Base-by-base conservation (phyloP, 2,797 vertebrate species). In the Chrosomus eos region DNA sequence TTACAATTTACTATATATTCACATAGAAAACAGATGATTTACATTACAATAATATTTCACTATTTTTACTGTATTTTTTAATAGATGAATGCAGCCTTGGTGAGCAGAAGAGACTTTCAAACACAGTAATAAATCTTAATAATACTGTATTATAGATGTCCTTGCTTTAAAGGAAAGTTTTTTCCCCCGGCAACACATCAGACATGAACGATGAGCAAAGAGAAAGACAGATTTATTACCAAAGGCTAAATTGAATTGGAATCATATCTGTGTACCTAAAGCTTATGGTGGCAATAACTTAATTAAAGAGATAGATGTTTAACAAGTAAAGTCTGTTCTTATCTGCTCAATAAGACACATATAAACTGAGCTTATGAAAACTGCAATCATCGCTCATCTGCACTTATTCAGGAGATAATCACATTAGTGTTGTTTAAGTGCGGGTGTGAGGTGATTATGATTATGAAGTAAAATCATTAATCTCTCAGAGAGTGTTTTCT, bases 131-230 rank as follows among this genome's bases (percentile, higher is more conserved):
- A 18, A 51, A n/a, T 11, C 55, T 5, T 11, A 58, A 23, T 8
- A 6, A 40, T 23, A n/a, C 5, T 3, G 9, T 11, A n/a, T 26
- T 26, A 11, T 60, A 70, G 36, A 43, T 28, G 7, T 26, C 0
- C 3, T n/a, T 16, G 23, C 67, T 28, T 71, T 18, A 26, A 45
- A 18, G 2, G 9, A 6, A 23, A 0, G 0, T 9, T 51, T 13
- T 19, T 58, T 40, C 26, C 0, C 33, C n/a, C n/a, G n/a, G n/a
- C 6, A 51, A 79, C 60, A 33, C 62, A 11, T 7, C 18, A 53
- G 64, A 80, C 21, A 55, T 80, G 64, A 80, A 80, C 13, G 45
- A 68, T 53, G 64, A 70, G 68, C 31, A 36, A 51, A 68, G 28
- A 68, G 23, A 19, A 66, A 66, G 38, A 36, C 18, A 31, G 58